Percentiles rank a stretch among this genome's conserved stretches.
Evolutionary conservation across 2,113 vertebrate genomes (phyloP).

Genomic region (Eupsittula cactorum): DNA sequence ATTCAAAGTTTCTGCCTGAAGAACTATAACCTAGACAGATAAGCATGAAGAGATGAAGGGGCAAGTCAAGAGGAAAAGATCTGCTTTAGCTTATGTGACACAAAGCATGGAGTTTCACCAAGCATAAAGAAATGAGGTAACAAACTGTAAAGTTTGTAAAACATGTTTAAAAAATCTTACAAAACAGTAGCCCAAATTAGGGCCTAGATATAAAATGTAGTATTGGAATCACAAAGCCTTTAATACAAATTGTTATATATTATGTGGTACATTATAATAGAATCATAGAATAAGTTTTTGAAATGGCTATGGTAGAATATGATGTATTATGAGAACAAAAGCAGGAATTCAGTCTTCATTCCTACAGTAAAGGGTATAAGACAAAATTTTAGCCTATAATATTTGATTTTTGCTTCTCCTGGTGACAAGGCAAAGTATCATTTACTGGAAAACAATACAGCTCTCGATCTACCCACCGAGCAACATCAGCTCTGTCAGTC

Average conservation of each 20-base stretch:
- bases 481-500: accelerated
- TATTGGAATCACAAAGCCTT: background rate
- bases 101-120: background rate
- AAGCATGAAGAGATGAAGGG: background rate
- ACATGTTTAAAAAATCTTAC: background rate
- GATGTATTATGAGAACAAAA: background rate
- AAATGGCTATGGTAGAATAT: background rate
- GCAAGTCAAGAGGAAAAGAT: background rate
- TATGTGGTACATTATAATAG: background rate
- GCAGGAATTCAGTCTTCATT: background rate
- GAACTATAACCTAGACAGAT: background rate
- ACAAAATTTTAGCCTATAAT: background rate
- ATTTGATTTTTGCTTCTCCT: background rate
- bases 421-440: background rate
- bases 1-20: background rate
- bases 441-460: background rate
- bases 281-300: background rate
- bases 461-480: background rate
- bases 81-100: background rate
- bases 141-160: background rate
- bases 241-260: background rate
- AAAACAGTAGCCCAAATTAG: background rate
- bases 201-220: background rate
- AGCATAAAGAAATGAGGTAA: background rate
- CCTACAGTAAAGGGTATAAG: background rate